Base-by-base conservation (phyloP, 2,113 vertebrate species). In the Tetraodon nigroviridis region DNA sequence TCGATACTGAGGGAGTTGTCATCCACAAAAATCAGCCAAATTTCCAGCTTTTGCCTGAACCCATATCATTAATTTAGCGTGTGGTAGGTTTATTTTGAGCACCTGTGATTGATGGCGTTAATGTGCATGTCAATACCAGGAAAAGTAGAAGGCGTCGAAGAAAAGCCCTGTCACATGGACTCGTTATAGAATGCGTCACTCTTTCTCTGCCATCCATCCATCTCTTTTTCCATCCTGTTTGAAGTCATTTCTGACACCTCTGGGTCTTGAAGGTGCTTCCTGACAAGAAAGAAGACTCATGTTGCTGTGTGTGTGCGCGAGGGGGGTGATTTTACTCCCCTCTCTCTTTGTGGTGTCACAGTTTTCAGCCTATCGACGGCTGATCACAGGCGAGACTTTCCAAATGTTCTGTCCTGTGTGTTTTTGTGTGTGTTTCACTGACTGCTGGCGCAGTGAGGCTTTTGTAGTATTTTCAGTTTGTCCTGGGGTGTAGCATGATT, bases 241-340 rank as follows among this genome's bases (percentile, higher is more conserved):
- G 72, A 80, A 82, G 76, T 79, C 71, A 48, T 82, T 82, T 61
- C 71, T 77, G 75, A 84, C 79, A 84, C 77, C 63, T 84, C 73
- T n/a, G 73, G 67, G 73, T 79, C 79, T 82, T 8, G 2, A 22
- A 71, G 69, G 78, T 79, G 79, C 77, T 73, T 67, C 62, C 72
- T 73, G 71, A 76, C 71, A 68, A 76, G 73, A 79, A 60, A 74
- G 81, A 80, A 80, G 70, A 67, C 68, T 75, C 58, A 45, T 64
- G 64, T 60, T 6, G 59, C 58, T 51, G 40, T 29, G 21, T 47
- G 42, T 17, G 40, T 27, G 47, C 20, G 17, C 14, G 16, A 20
- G 22, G 42, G 44, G 22, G 32, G 58, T 13, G 42, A 13, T n/a
- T 13, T 56, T 58, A 55, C 44, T 49, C 61, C 20, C 16, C 58